A percentile compares a stretch with the other conserved stretches of the same genome.
Evolutionary conservation across 1,140 invertebrate genomes (phyloP).

Genomic region (Whitmania pigra): DNA sequence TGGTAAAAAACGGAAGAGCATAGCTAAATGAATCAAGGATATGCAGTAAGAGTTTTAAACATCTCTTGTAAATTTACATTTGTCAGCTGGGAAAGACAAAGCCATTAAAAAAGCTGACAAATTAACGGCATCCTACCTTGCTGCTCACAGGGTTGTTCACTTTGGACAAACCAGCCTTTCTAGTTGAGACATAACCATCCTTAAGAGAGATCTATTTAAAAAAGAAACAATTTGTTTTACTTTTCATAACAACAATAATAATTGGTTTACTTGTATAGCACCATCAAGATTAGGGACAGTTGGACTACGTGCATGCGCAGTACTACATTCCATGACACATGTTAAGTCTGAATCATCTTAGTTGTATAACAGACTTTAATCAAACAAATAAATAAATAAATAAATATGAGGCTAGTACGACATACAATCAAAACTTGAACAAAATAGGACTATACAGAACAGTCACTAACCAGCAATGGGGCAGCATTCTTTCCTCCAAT

Average conservation of each 20-base stretch:
- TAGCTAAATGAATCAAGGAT: too few species aligned
- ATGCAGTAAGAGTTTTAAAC: too few species aligned
- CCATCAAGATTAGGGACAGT: neutral
- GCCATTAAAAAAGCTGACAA: too few species aligned
- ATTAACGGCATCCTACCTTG: neutral
- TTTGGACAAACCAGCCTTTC: conserved; percentile 1
- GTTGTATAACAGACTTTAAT: too few species aligned
- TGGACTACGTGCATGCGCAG: too few species aligned
- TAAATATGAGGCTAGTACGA: neutral
- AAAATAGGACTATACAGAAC: neutral
- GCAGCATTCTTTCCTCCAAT: conserved; percentile 65
- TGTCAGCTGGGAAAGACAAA: too few species aligned
- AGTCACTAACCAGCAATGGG: conserved; percentile 54
- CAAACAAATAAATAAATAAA: neutral
- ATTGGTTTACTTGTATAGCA: too few species aligned
- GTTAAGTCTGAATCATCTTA: too few species aligned
- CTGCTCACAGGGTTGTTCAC: neutral
- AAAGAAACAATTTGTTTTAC: too few species aligned
- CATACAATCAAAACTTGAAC: too few species aligned
- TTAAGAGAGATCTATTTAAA: conserved; percentile 9
- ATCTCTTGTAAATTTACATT: too few species aligned
- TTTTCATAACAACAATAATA: neutral
- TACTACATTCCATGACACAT: too few species aligned
- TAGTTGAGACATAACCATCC: conserved; percentile 11
- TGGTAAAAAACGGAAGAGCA: neutral